These are phyloP conservation scores for Pasiphila rectangulata DNA, from an alignment of 2,888 invertebrate genomes.

Conservation along the genomic window DNA sequence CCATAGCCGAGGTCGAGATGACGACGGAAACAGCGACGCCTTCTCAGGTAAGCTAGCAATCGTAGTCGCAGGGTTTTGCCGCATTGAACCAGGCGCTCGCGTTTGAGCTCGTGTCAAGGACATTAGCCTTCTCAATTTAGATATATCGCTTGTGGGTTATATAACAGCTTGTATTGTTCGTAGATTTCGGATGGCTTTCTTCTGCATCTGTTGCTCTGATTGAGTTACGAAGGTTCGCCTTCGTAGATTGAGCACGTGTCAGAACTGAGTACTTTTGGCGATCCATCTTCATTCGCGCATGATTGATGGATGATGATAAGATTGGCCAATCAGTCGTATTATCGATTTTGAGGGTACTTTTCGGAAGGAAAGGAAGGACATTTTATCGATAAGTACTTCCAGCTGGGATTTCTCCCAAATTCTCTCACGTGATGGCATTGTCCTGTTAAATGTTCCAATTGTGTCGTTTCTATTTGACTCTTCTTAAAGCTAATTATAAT, in stretches of 20 bases:
- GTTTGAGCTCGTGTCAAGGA: slow-evolving; percentile 50
- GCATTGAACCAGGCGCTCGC: slow-evolving; percentile 47
- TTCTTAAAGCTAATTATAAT: too few species aligned
- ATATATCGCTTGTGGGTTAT: too few species aligned
- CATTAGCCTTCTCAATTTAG: slow-evolving; percentile 47
- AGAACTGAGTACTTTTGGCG: slow-evolving; percentile 1
- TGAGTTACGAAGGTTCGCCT: slow-evolving; percentile 7
- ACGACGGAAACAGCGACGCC: slow-evolving; percentile 78
- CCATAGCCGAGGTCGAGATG: slow-evolving; percentile 66
- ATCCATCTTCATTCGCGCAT: background rate
- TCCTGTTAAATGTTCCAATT: too few species aligned
- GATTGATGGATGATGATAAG: slow-evolving; percentile 3
- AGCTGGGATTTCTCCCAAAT: too few species aligned
- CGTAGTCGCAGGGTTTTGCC: slow-evolving; percentile 39
- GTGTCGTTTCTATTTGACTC: too few species aligned
- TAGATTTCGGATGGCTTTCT: slow-evolving; percentile 7
- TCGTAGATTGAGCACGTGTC: slow-evolving; percentile 3
- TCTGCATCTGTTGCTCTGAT: slow-evolving; percentile 19
- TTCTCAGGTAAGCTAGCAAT: slow-evolving; percentile 61
- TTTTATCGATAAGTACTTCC: too few species aligned
- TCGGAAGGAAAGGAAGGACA: background rate
- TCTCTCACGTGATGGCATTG: too few species aligned
- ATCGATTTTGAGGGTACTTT: background rate
- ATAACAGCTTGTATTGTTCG: slow-evolving; percentile 32
- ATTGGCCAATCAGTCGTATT: background rate